Evolutionary conservation across 2,888 invertebrate genomes (phyloP).

Genomic region (Chaetogeoica ovagalla): DNA sequence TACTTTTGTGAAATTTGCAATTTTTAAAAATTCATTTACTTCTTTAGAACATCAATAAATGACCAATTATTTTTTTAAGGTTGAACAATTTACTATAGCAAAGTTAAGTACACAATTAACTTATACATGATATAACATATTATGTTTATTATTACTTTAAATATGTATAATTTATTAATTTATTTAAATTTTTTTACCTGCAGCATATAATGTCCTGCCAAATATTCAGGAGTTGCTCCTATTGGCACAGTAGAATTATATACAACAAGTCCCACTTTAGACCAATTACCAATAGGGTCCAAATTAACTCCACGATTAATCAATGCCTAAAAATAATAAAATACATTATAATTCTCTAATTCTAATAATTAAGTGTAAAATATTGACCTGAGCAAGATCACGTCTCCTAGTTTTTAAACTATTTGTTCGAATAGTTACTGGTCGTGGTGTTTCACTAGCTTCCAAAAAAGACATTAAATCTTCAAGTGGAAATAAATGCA

Average conservation of each 20-base stretch:
- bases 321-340: conserved; percentile 65
- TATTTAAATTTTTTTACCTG: conserved; percentile 62
- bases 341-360: background rate
- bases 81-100: no score
- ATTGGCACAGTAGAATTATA: conserved; percentile 95
- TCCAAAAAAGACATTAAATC: conserved; percentile 93
- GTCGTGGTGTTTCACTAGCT: conserved; percentile 92
- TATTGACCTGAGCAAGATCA: conserved; percentile 79
- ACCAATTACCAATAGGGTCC: conserved; percentile 98
- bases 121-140: no score
- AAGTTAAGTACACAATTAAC: no score
- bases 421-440: conserved; percentile 93
- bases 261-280: conserved; percentile 94
- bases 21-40: no score
- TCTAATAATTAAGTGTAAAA: background rate
- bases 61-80: no score
- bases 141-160: no score
- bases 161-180: background rate
- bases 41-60: no score
- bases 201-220: conserved; percentile 96
- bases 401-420: conserved; percentile 88
- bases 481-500: conserved; percentile 83
- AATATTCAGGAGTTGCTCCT: conserved; percentile 98
- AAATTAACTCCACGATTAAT: conserved; percentile 97
- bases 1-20: no score